Evolutionary conservation across 2,797 vertebrate genomes (phyloP).

Genomic region (Paguma larvata): DNA sequence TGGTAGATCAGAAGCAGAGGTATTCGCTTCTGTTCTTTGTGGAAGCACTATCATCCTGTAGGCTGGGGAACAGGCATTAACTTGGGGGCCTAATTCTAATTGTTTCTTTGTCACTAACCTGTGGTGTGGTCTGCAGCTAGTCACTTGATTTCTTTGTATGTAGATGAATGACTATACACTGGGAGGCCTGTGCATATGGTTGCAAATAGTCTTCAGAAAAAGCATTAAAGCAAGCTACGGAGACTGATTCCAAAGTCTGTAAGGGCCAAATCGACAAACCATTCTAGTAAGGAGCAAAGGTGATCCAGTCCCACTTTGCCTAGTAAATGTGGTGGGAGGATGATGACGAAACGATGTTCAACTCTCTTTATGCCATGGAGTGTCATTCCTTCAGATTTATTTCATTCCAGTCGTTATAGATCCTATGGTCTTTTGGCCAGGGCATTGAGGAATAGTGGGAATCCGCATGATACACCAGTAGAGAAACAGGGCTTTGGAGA

Average conservation of each 20-base stretch:
- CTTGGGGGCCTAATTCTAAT: neutral
- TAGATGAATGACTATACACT: neutral
- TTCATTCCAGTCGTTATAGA: neutral
- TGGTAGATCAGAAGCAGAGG: constrained; percentile 18
- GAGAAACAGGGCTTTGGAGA: neutral
- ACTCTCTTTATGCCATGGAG: neutral
- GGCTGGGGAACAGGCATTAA: constrained; percentile 14
- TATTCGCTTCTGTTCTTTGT: constrained; percentile 45
- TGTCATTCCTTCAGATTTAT: neutral
- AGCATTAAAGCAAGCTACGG: neutral
- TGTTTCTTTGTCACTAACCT: constrained; percentile 7
- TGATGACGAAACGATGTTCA: neutral
- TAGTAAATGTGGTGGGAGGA: neutral
- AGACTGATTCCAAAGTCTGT: neutral
- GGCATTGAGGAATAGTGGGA: neutral
- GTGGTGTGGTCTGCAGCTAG: neutral
- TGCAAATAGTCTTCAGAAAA: neutral
- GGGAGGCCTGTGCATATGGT: neutral
- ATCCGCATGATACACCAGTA: neutral
- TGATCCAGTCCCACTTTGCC: neutral
- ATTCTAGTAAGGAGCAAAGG: neutral
- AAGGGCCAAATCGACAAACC: neutral
- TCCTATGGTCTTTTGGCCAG: neutral
- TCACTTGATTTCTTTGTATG: neutral
- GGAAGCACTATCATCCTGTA: neutral